A percentile compares a stretch with the other conserved stretches of the same genome.
These are phyloP conservation scores for Myotis davidii DNA, from an alignment of 2,113 vertebrate species.

Conservation along the genomic window DNA sequence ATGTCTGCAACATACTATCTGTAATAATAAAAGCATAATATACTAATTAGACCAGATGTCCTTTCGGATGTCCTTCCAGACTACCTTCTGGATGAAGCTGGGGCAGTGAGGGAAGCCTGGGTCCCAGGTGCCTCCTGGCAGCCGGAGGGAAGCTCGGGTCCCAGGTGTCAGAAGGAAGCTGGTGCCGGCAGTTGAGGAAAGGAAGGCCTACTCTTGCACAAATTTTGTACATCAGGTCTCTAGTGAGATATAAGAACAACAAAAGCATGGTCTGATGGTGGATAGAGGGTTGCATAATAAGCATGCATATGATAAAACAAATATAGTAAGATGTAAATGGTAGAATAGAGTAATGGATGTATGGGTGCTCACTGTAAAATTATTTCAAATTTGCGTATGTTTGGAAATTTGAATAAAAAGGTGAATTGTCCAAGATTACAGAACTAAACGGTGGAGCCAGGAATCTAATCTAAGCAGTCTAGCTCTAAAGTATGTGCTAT, in stretches of 20 bases:
- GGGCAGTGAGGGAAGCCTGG: too few species aligned
- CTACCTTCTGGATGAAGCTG: too few species aligned
- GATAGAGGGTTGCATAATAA: background rate
- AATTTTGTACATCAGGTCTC: too few species aligned
- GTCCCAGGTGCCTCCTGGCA: too few species aligned
- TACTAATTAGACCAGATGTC: too few species aligned
- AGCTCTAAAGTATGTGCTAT: constrained; percentile 11
- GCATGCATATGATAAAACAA: background rate
- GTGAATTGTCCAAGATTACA: background rate
- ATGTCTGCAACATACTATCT: background rate
- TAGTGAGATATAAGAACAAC: background rate
- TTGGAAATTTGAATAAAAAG: background rate
- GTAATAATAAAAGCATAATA: too few species aligned
- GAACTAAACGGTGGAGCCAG: background rate
- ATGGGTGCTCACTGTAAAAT: background rate
- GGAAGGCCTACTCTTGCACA: too few species aligned
- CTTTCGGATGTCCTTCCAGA: too few species aligned
- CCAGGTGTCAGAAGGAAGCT: too few species aligned
- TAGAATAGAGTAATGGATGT: constrained; percentile 13
- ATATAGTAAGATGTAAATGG: background rate
- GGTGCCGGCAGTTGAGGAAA: too few species aligned
- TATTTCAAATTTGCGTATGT: background rate
- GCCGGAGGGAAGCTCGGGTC: too few species aligned
- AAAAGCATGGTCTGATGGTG: background rate
- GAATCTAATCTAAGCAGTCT: background rate